These are phyloP conservation scores for Podiceps cristatus DNA, from an alignment of 2,113 vertebrate genomes.

Conservation along the genomic window DNA sequence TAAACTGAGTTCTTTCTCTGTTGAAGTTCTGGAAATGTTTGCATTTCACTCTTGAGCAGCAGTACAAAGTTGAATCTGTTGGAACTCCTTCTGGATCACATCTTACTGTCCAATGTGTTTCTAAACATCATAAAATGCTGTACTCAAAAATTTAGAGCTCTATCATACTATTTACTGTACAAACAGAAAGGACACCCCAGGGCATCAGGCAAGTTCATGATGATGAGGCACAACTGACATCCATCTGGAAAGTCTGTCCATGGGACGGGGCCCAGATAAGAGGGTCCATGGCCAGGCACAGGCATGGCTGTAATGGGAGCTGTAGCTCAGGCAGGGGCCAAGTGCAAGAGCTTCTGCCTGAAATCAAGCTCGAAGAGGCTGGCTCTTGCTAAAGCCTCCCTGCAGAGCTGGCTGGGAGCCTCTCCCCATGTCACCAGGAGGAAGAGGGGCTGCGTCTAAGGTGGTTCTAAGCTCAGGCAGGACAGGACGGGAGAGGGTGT, in stretches of 20 bases:
- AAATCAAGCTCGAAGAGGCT: not conserved
- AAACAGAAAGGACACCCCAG: not conserved
- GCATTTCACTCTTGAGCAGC: not conserved
- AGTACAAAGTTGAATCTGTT: not conserved
- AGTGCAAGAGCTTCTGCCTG: not conserved
- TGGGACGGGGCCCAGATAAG: not conserved
- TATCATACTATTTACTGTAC: not conserved
- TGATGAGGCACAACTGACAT: not conserved
- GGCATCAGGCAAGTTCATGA: not conserved
- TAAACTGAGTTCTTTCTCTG: not conserved
- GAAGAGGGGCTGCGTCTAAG: not conserved
- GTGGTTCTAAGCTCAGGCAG: not conserved
- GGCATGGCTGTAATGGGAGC: not conserved
- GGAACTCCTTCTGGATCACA: not conserved
- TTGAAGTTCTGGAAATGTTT: not conserved
- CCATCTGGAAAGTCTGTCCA: accelerated
- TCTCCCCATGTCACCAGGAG: not conserved
- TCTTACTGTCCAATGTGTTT: not conserved
- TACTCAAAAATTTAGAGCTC: not conserved
- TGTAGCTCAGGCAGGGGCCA: not conserved
- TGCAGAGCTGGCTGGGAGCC: not conserved
- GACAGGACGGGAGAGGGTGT: not conserved
- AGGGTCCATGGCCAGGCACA: not conserved
- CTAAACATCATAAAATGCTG: not conserved
- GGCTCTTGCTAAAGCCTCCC: not conserved